These are phyloP conservation scores for Latheticus oryzae DNA, from an alignment of 2,888 invertebrate genomes.

Conservation along the genomic window DNA sequence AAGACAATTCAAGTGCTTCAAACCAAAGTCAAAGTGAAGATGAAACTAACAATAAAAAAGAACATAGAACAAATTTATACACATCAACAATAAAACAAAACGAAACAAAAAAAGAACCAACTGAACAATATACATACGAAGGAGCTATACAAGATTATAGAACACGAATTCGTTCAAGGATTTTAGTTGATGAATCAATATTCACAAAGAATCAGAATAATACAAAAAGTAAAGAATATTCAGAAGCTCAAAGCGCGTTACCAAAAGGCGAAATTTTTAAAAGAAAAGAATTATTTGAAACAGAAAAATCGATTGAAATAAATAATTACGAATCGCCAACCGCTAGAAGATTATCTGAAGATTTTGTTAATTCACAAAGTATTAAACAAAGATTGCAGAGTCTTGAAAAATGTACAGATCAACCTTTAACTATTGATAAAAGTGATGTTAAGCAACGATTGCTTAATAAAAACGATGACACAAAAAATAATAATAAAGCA, in stretches of 20 bases:
- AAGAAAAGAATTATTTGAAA: conserved; percentile 85
- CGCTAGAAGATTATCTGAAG: conserved; percentile 70
- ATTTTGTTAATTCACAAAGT: conserved; percentile 75
- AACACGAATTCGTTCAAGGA: conserved; percentile 74
- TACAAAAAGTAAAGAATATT: conserved; percentile 57
- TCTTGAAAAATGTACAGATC: conserved; percentile 75
- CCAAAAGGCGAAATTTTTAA: conserved; percentile 87
- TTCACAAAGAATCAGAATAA: conserved; percentile 54
- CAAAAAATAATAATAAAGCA: conserved; percentile 45
- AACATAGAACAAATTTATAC: conserved; percentile 61
- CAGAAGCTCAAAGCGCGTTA: conserved; percentile 62
- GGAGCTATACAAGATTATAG: conserved; percentile 89
- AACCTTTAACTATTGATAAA: conserved; percentile 58
- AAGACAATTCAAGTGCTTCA: conserved; percentile 55
- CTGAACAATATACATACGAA: conserved; percentile 86
- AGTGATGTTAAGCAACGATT: conserved; percentile 47
- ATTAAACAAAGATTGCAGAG: conserved; percentile 79
- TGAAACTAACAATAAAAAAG: conserved; percentile 48
- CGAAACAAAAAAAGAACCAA: conserved; percentile 68
- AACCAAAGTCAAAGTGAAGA: conserved; percentile 62
- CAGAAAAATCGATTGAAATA: conserved; percentile 70
- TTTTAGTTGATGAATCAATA: conserved; percentile 59
- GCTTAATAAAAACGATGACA: conserved; percentile 43
- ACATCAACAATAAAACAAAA: conserved; percentile 37
- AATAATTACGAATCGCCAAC: conserved; percentile 63